Conservation (phyloP, 2,113 vertebrate genomes). For the Pleuronectes platessa region DNA sequence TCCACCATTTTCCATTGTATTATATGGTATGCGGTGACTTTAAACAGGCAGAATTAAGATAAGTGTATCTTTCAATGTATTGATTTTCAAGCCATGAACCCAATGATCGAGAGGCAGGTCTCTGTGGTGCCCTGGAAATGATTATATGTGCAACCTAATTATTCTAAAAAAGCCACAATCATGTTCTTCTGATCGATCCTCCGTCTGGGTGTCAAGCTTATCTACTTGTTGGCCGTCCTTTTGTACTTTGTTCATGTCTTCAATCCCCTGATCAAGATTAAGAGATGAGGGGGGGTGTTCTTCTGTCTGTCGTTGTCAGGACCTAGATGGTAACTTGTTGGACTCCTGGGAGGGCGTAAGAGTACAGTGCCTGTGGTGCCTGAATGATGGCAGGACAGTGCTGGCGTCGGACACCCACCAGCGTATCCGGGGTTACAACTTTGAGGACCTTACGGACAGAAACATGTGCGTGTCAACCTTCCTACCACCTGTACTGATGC, state of each 20-base stretch:
- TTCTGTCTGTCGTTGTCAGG: conserved; percentile 80
- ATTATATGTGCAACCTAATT: too few species aligned
- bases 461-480: conserved; percentile 88
- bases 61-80: neutral
- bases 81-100: neutral
- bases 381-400: conserved; percentile 95
- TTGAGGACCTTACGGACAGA: conserved; percentile 99
- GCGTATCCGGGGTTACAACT: conserved; percentile 98
- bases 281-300: neutral
- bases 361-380: conserved; percentile 98
- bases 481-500: neutral
- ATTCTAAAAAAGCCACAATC: too few species aligned
- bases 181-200: neutral
- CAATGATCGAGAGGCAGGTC: neutral
- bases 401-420: conserved; percentile 98
- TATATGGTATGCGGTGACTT: neutral
- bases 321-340: conserved; percentile 97
- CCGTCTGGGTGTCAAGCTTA: rapidly evolving
- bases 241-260: conserved; percentile 11
- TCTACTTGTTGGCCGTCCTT: neutral
- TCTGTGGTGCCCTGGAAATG: neutral
- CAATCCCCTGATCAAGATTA: conserved; percentile 13
- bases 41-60: neutral
- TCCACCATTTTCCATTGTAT: too few species aligned
- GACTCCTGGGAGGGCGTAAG: conserved; percentile 99